Percentiles rank a stretch among this genome's conserved stretches.
Evolutionary conservation across 2,113 vertebrate species (phyloP).

Genomic region (Clinocottus analis): DNA sequence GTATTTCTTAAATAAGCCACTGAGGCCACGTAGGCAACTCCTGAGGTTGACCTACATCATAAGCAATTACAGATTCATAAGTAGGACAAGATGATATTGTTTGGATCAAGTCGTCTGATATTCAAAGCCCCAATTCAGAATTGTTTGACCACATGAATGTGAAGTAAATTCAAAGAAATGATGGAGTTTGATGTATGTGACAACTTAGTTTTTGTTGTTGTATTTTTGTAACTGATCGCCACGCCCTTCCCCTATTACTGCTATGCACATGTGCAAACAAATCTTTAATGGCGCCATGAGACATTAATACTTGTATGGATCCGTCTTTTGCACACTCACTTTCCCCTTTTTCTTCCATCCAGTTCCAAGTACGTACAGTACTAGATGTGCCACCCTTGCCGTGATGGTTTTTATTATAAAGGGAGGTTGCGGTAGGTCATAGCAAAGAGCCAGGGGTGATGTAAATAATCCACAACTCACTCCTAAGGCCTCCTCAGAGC

Average conservation of each 20-base stretch:
- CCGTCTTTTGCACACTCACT: not conserved
- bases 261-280: conserved; percentile 3
- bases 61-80: conserved; percentile 50
- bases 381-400: conserved; percentile 35
- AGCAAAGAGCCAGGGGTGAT: conserved; percentile 72
- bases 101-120: conserved; percentile 39
- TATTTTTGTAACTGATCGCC: not conserved
- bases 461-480: conserved; percentile 73
- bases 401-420: conserved; percentile 42
- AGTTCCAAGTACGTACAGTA: not conserved
- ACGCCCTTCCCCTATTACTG: not conserved
- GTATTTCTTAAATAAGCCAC: conserved; percentile 61
- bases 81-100: conserved; percentile 35
- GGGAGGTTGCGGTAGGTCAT: conserved; percentile 43
- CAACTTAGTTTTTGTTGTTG: too few relatives aligned
- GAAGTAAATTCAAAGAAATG: not conserved
- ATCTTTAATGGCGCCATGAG: not conserved
- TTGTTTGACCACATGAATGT: conserved; percentile 9
- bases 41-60: conserved; percentile 63
- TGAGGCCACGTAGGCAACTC: conserved; percentile 54
- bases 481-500: conserved; percentile 67
- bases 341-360: not conserved
- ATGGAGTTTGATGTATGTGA: not conserved
- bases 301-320: not conserved
- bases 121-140: conserved; percentile 13